A percentile compares a stretch with the other conserved stretches of the same genome.
These are phyloP conservation scores for Brachylomia viminalis DNA, from an alignment of 2,888 invertebrate genomes.

Conservation along the genomic window DNA sequence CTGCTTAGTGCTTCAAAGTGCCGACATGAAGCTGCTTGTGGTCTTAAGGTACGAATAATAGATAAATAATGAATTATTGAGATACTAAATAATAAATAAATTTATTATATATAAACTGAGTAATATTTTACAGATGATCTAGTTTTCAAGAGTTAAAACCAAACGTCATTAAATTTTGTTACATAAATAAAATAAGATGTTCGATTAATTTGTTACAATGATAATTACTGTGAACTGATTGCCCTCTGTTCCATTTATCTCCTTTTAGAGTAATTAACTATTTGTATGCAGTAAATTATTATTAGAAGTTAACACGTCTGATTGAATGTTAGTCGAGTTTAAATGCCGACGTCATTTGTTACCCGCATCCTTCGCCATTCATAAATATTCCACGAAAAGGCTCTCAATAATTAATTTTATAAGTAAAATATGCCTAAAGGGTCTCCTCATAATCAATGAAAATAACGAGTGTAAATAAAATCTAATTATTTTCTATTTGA, in stretches of 20 bases:
- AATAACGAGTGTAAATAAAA: not conserved
- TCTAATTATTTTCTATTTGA: not conserved
- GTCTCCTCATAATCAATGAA: too few species aligned
- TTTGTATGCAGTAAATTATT: not conserved
- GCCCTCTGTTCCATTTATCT: slow-evolving; percentile 1
- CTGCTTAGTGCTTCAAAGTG: slow-evolving; percentile 3
- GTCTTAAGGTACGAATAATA: slow-evolving; percentile 31
- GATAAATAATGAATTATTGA: not conserved
- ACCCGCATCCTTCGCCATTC: too few species aligned
- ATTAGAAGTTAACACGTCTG: not conserved
- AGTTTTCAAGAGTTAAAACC: not conserved
- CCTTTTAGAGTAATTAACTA: not conserved
- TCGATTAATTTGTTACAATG: not conserved
- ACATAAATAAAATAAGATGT: too few species aligned
- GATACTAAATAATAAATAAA: too few species aligned
- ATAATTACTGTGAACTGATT: not conserved
- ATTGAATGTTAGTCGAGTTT: too few species aligned
- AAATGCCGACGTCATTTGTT: too few species aligned
- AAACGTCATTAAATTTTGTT: not conserved
- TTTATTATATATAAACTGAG: too few species aligned
- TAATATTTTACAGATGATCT: too few species aligned
- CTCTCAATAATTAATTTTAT: too few species aligned
- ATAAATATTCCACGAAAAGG: too few species aligned
- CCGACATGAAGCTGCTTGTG: slow-evolving; percentile 40
- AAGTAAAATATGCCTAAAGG: too few species aligned